Evolutionary conservation across 2,113 vertebrate species (phyloP), one percentile per base, ranked within the genome.

Genomic region (Diphyllodes magnificus): DNA sequence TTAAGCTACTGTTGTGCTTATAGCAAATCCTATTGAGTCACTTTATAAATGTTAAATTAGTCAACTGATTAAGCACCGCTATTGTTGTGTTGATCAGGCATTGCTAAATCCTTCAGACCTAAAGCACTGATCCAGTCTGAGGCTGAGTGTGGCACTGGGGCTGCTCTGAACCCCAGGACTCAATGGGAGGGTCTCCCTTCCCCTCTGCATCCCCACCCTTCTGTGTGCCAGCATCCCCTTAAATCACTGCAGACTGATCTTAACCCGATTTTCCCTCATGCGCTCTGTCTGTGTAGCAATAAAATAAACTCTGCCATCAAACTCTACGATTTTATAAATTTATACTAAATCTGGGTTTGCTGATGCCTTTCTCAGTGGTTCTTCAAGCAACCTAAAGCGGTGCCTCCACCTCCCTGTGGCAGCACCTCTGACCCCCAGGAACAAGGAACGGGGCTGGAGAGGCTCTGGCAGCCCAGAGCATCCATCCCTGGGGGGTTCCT

Each of bases 21-120:
- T 6, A 31, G 87, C 87, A 82, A 89, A 89, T 61, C 87, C 87
- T 89, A 82, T 82, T 89, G 87, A 89, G 87, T 82, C 87, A 89
- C 47, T 89, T 69, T 2, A 54, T 40, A 89, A 82, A 82, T 76
- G 87, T 76, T 82, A 82, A 82, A 89, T 89, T 76, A 89, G n/a
- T 60, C 87, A 61, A 61, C 16, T 89, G 87, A 89, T 82, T 76
- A 82, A 21, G 78, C 30, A 10, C 16, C 6, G 79, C 54, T 30
- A 35, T 68, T 76, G 78, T 82, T 68, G 86, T 30, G 39, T 31
- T 35, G 87, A 54, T 61, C 25, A 15, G 60, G 78, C 78, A 53
- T 19, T 40, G 54, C 39, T 61, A 4, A 47, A 13, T 3, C 61
- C n/a, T 54, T 4, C 28, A 35, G 61, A 13, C 7, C n/a, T 2